Evolutionary conservation across 2,113 vertebrate genomes (phyloP).

Genomic region (Platichthys stellatus): DNA sequence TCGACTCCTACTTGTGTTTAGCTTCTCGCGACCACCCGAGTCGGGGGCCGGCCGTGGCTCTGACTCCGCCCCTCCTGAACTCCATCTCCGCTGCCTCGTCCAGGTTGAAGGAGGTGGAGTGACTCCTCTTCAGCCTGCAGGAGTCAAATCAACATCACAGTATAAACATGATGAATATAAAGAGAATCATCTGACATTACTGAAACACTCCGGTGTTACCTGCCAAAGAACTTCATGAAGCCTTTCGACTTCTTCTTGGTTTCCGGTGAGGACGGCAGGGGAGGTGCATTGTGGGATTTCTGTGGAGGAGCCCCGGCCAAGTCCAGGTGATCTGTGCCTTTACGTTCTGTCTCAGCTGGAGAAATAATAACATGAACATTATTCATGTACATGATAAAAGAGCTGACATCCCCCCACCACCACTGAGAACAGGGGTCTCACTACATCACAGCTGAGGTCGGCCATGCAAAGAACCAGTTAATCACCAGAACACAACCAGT

Average conservation of each 20-base stretch:
- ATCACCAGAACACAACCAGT: too few relatives aligned
- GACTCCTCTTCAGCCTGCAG: conserved; percentile 91
- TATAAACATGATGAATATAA: neutral
- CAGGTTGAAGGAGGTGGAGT: conserved; percentile 92
- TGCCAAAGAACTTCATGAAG: conserved; percentile 94
- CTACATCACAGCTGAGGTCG: too few relatives aligned
- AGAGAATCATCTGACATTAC: accelerated
- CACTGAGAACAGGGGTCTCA: too few relatives aligned
- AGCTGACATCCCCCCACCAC: neutral
- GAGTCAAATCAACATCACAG: neutral
- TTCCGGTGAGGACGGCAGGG: conserved; percentile 86
- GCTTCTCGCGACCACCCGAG: conserved; percentile 94
- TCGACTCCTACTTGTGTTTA: conserved; percentile 85
- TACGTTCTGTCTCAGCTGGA: conserved; percentile 88
- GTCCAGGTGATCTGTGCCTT: conserved; percentile 89
- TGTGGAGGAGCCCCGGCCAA: conserved; percentile 83
- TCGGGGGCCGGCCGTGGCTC: conserved; percentile 93
- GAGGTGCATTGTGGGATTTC: conserved; percentile 70
- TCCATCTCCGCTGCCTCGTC: conserved; percentile 88
- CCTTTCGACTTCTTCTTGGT: conserved; percentile 93
- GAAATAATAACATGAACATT: neutral
- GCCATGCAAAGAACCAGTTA: too few relatives aligned
- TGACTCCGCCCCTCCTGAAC: conserved; percentile 93
- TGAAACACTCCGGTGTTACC: conserved; percentile 62
- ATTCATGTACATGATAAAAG: too few relatives aligned